Evolutionary conservation across 1,140 invertebrate species (phyloP).

Genomic region (Chironomus tepperi): DNA sequence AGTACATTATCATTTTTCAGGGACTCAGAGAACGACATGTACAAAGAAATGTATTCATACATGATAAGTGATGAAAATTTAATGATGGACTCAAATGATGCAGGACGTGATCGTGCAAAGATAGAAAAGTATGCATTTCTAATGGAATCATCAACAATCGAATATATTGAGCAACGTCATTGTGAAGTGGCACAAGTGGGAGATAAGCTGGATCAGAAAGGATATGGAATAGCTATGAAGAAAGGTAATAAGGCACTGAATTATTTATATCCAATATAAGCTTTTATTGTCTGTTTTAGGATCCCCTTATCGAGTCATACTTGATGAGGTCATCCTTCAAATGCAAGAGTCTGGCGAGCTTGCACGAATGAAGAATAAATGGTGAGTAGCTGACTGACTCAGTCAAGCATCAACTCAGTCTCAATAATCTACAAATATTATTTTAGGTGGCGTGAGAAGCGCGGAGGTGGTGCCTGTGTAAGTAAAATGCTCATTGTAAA

Average conservation of each 20-base stretch:
- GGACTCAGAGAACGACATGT: conserved; percentile 75
- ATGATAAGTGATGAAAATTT: conserved; percentile 67
- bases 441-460: conserved; percentile 57
- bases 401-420: too few species aligned
- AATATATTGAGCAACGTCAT: conserved; percentile 72
- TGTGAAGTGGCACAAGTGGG: conserved; percentile 87
- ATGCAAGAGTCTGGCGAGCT: conserved; percentile 72
- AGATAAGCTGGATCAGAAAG: conserved; percentile 53
- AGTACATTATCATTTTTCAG: conserved; percentile 77
- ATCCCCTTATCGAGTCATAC: conserved; percentile 59
- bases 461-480: conserved; percentile 49
- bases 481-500: conserved; percentile 27
- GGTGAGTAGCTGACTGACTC: too few species aligned
- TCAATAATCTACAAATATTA: too few species aligned
- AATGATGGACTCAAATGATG: conserved; percentile 53
- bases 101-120: conserved; percentile 43
- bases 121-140: conserved; percentile 77
- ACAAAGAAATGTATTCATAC: conserved; percentile 80
- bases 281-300: conserved; percentile 44
- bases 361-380: conserved; percentile 72
- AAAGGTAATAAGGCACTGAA: not conserved
- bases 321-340: conserved; percentile 68
- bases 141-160: conserved; percentile 83
- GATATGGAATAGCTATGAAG: conserved; percentile 21
- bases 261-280: not conserved